These are phyloP conservation scores for Antechinus stuartii DNA, from an alignment of 2,113 vertebrate genomes.

Conservation along the genomic window DNA sequence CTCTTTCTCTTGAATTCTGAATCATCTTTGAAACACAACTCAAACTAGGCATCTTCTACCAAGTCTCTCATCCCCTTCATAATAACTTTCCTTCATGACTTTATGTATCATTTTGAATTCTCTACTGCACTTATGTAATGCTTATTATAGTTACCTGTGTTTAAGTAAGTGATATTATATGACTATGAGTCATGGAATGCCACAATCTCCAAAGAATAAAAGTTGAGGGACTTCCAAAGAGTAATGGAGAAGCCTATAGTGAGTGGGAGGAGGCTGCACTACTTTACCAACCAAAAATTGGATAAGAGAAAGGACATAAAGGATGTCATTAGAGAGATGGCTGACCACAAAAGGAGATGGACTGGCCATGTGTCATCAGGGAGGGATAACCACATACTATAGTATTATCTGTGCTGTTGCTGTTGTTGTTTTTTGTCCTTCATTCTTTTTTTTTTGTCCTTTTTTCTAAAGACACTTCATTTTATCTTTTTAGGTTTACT, in stretches of 20 bases:
- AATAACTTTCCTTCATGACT: not conserved
- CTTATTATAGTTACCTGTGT: not conserved
- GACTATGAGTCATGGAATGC: not conserved
- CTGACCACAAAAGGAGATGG: not conserved
- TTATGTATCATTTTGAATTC: not conserved
- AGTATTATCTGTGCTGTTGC: not conserved
- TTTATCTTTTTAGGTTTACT: too few relatives aligned
- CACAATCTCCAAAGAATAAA: not conserved
- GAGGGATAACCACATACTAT: not conserved
- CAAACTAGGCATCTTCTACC: not conserved
- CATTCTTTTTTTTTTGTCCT: too few relatives aligned
- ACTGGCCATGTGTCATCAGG: not conserved
- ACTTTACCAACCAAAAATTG: not conserved
- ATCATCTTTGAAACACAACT: not conserved
- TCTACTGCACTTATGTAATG: not conserved
- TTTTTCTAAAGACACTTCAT: too few relatives aligned
- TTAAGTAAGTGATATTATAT: not conserved
- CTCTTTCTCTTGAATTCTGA: not conserved
- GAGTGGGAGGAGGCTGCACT: not conserved
- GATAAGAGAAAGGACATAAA: not conserved
- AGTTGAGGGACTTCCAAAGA: not conserved
- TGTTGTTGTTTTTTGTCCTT: not conserved
- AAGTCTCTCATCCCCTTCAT: not conserved
- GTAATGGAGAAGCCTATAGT: not conserved
- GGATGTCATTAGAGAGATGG: not conserved